phyloP scores from a whole-genome alignment of 2,888 invertebrate species.

The Dichetophora obliterata region DNA sequence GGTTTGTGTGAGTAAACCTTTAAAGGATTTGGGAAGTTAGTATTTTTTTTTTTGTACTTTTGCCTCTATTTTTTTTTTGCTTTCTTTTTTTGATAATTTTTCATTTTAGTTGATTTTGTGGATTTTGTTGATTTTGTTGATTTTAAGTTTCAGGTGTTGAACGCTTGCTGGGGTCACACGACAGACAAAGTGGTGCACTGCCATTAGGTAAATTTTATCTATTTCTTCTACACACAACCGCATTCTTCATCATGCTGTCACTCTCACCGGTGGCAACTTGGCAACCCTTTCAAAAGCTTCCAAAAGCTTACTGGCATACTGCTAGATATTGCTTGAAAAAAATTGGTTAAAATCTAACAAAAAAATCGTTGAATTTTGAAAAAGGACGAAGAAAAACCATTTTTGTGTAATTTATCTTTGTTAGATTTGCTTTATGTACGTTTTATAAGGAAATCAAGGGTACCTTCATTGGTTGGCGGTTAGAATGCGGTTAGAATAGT shows the following conservation, averaged over 20 bases:
- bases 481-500: too few relatives aligned
- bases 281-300: background rate
- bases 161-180: background rate
- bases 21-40: too few relatives aligned
- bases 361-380: background rate
- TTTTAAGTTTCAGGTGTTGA: background rate
- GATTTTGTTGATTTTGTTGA: conserved; percentile 6
- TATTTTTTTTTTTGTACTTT: too few relatives aligned
- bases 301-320: background rate
- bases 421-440: conserved; percentile 11
- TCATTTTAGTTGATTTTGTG: too few relatives aligned
- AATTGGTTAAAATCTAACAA: background rate
- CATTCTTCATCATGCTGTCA: too few relatives aligned
- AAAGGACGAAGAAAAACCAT: conserved; percentile 5
- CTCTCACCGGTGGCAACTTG: background rate
- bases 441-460: conserved; percentile 14
- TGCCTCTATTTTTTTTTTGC: too few relatives aligned
- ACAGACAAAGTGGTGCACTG: conserved; percentile 14
- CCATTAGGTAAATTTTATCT: conserved; percentile 18
- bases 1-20: too few relatives aligned
- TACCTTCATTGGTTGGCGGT: background rate
- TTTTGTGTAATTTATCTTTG: conserved; percentile 26
- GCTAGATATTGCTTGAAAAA: background rate
- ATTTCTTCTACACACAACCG: background rate
- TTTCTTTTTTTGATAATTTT: too few relatives aligned